Conservation (phyloP, 2,797 vertebrate genomes). For the Hypotaenidia okinawae region DNA sequence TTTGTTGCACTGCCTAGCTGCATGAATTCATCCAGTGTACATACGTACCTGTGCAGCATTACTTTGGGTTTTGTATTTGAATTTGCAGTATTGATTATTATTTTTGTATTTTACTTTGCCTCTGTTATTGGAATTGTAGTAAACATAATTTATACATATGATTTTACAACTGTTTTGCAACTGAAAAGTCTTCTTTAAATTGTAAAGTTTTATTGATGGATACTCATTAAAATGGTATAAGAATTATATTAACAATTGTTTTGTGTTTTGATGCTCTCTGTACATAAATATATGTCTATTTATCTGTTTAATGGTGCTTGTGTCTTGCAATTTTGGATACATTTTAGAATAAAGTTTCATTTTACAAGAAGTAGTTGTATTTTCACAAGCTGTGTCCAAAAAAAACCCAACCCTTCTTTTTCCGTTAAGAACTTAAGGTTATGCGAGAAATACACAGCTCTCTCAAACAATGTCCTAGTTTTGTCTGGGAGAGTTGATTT, state of each 20-base stretch:
- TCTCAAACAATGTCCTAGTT: background rate
- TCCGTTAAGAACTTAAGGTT: background rate
- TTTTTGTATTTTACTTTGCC: slow-evolving; percentile 77
- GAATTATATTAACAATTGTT: slow-evolving; percentile 75
- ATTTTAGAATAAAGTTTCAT: slow-evolving; percentile 78
- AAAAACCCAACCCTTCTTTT: background rate
- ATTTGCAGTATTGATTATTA: slow-evolving; percentile 74
- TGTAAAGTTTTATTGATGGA: slow-evolving; percentile 75
- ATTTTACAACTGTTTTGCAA: slow-evolving; percentile 76
- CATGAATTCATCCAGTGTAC: slow-evolving; percentile 72
- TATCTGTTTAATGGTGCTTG: slow-evolving; percentile 72
- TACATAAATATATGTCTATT: slow-evolving; percentile 73
- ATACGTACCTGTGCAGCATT: slow-evolving; percentile 69
- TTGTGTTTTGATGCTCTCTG: slow-evolving; percentile 71
- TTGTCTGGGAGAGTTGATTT: too few species aligned
- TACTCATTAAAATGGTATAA: slow-evolving; percentile 76
- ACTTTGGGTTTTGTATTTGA: slow-evolving; percentile 72
- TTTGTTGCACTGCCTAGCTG: slow-evolving; percentile 70
- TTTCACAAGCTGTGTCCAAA: slow-evolving; percentile 59
- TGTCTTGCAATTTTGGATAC: slow-evolving; percentile 74
- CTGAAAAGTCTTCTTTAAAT: slow-evolving; percentile 74
- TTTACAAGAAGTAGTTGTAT: slow-evolving; percentile 71
- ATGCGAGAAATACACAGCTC: background rate
- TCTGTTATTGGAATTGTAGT: slow-evolving; percentile 74
- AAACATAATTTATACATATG: slow-evolving; percentile 74